phyloP scores from a whole-genome alignment of 2,797 vertebrate species.

The Poecilia velifera region DNA sequence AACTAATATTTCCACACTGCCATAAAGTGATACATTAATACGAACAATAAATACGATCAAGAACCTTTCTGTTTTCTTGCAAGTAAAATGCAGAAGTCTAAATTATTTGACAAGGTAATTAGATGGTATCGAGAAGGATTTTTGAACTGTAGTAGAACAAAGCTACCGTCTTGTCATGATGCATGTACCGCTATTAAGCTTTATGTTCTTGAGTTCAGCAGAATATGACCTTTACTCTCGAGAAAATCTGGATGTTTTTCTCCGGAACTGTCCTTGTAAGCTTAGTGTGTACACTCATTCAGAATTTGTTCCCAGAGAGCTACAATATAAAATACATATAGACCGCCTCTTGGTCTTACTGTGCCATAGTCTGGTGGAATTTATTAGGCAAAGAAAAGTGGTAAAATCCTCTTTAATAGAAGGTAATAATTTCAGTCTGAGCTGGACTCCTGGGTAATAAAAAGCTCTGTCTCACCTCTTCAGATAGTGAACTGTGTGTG shows the following conservation, averaged over 20 bases:
- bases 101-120: background rate
- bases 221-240: background rate
- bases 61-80: background rate
- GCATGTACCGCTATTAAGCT: background rate
- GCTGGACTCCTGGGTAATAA: conserved; percentile 1
- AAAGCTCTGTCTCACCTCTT: conserved; percentile 16
- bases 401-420: background rate
- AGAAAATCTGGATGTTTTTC: background rate
- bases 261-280: background rate
- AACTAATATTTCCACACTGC: background rate
- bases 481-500: background rate
- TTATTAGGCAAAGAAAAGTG: conserved; percentile 7
- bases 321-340: background rate
- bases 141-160: background rate
- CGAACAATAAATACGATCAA: background rate
- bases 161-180: background rate
- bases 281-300: background rate
- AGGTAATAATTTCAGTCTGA: background rate
- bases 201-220: background rate
- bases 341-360: background rate
- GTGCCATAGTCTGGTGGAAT: conserved; percentile 13
- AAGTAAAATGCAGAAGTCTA: background rate
- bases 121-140: background rate
- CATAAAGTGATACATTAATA: background rate
- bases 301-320: conserved; percentile 3